These are phyloP conservation scores for Lithophane semibrunnea DNA, from an alignment of 2,888 invertebrate genomes.

Conservation along the genomic window DNA sequence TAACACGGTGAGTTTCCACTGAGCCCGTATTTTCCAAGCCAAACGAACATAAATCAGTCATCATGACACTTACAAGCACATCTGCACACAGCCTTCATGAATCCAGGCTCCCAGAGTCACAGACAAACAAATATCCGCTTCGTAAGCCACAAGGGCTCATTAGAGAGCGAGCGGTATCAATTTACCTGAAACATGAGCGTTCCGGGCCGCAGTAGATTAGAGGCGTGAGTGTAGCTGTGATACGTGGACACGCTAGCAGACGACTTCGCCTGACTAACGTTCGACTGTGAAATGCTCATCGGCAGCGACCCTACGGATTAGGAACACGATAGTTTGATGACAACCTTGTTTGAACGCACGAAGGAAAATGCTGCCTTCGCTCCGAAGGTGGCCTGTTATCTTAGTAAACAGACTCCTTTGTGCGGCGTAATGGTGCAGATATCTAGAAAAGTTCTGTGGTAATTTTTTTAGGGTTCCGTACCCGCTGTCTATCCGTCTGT, in stretches of 20 bases:
- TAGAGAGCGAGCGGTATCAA: constrained; percentile 32
- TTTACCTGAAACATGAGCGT: constrained; percentile 82
- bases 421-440: constrained; percentile 20
- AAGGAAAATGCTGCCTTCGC: constrained; percentile 28
- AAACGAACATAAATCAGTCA: constrained; percentile 38
- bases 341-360: constrained; percentile 28
- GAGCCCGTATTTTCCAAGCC: constrained; percentile 12
- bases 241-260: constrained; percentile 77
- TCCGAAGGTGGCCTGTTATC: constrained; percentile 23
- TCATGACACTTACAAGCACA: constrained; percentile 16
- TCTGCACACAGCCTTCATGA: neutral
- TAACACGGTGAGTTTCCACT: constrained; percentile 8
- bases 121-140: constrained; percentile 31
- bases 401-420: constrained; percentile 42
- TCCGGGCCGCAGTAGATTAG: constrained; percentile 82
- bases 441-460: neutral
- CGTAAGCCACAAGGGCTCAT: constrained; percentile 32
- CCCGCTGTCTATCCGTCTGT: no score
- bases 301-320: constrained; percentile 67
- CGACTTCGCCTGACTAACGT: constrained; percentile 82
- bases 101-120: constrained; percentile 10
- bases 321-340: constrained; percentile 68
- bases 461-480: no score
- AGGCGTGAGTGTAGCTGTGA: constrained; percentile 74
- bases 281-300: constrained; percentile 77